Evolutionary conservation across 2,797 vertebrate genomes (phyloP).

Genomic region (Hydrocynus forskahlii): DNA sequence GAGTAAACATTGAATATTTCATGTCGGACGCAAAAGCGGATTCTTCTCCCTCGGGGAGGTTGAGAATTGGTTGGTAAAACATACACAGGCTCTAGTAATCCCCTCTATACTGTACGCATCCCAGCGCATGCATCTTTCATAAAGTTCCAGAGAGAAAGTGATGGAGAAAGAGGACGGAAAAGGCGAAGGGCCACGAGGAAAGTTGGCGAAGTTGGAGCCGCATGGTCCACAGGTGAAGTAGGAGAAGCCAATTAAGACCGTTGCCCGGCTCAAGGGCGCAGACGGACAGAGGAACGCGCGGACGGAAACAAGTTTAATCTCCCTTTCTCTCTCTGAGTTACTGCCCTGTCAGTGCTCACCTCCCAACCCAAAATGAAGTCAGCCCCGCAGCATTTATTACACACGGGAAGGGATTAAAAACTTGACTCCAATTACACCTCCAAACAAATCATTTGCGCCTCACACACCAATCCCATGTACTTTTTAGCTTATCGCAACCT

Average conservation of each 20-base stretch:
- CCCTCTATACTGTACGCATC: neutral
- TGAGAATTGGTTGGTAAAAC: neutral
- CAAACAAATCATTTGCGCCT: neutral
- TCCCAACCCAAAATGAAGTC: constrained; percentile 8
- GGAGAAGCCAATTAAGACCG: constrained; percentile 34
- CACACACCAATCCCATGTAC: neutral
- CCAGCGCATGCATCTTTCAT: neutral
- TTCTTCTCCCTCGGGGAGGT: neutral
- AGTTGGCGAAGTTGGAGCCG: neutral
- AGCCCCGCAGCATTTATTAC: neutral
- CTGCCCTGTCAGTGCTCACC: constrained; percentile 9
- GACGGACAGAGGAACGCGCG: neutral
- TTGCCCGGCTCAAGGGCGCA: constrained; percentile 19
- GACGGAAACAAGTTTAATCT: neutral
- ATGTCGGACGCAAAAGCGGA: constrained; percentile 2
- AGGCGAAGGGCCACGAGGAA: neutral
- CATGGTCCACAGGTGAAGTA: neutral
- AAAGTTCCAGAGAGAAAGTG: neutral
- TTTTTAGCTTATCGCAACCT: neutral
- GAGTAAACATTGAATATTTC: constrained; percentile 33
- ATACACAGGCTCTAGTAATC: neutral
- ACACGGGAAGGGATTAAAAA: constrained; percentile 3
- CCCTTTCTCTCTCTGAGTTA: constrained; percentile 1
- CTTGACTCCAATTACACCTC: neutral
- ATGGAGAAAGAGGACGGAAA: neutral